phyloP scores from a whole-genome alignment of 2,113 vertebrate genomes.

The Dascyllus trimaculatus region DNA sequence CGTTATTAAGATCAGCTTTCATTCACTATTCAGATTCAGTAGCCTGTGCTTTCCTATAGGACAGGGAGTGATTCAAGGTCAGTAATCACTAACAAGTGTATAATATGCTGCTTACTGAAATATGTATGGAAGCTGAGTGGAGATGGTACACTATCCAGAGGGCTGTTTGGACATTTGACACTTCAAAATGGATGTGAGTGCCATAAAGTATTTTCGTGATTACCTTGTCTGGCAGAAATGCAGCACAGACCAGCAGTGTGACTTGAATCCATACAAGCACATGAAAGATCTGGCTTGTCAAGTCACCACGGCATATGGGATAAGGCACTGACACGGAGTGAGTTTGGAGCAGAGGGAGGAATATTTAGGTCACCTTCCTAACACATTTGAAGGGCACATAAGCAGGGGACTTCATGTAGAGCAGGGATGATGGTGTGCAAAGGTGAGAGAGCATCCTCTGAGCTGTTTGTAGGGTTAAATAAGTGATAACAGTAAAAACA shows the following conservation, averaged over 20 bases:
- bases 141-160: neutral
- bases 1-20: constrained; percentile 22
- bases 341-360: constrained; percentile 41
- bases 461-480: constrained; percentile 22
- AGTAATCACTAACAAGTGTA: neutral
- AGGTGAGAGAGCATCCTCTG: constrained; percentile 43
- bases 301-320: constrained; percentile 21
- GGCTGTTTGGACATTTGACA: constrained; percentile 16
- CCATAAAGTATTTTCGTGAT: constrained; percentile 18
- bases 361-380: constrained; percentile 65
- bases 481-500: neutral
- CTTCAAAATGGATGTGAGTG: constrained; percentile 4
- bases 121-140: constrained; percentile 11
- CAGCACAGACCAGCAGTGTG: constrained; percentile 8
- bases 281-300: constrained; percentile 1
- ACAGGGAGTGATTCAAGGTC: constrained; percentile 28
- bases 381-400: constrained; percentile 56
- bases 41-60: neutral
- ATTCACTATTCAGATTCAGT: constrained; percentile 22
- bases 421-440: constrained; percentile 29
- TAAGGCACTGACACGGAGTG: constrained; percentile 42
- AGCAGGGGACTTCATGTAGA: constrained; percentile 38
- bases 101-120: constrained; percentile 19
- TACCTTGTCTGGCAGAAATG: constrained; percentile 7
- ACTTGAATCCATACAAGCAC: constrained; percentile 2